Evolutionary conservation across 1,140 invertebrate species (phyloP).

Genomic region (Heliothis subflexa): DNA sequence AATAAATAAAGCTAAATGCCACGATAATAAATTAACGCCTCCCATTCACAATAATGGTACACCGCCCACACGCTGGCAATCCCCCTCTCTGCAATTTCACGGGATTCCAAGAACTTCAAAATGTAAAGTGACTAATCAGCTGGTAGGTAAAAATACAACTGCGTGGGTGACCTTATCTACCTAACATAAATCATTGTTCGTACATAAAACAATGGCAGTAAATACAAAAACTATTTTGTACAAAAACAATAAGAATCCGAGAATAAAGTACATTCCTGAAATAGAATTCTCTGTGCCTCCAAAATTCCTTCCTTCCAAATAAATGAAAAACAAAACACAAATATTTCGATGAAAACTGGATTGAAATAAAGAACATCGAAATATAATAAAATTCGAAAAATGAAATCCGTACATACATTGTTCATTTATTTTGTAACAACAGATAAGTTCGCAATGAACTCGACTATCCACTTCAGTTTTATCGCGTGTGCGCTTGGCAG

Average conservation of each 20-base stretch:
- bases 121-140: conserved; percentile 66
- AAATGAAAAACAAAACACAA: neutral
- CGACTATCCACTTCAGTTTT: conserved; percentile 33
- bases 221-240: neutral
- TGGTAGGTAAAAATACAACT: conserved; percentile 45
- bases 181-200: neutral
- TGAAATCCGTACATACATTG: conserved; percentile 34
- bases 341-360: neutral
- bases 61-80: conserved; percentile 72
- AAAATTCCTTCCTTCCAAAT: neutral
- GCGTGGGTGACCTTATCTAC: conserved; percentile 36
- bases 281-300: neutral
- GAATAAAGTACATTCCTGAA: too few relatives aligned
- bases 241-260: too few relatives aligned
- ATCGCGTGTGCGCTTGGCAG: conserved; percentile 32
- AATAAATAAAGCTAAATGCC: conserved; percentile 50
- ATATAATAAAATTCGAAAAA: conserved; percentile 2
- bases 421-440: conserved; percentile 23
- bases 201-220: neutral
- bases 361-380: neutral
- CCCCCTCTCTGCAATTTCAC: conserved; percentile 73
- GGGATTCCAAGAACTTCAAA: conserved; percentile 72
- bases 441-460: conserved; percentile 39
- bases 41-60: conserved; percentile 71
- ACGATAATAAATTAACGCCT: conserved; percentile 73